A percentile compares a stretch with the other conserved stretches of the same genome.
Evolutionary conservation across 2,888 invertebrate genomes (phyloP).

Genomic region (Drosophila diplacantha): DNA sequence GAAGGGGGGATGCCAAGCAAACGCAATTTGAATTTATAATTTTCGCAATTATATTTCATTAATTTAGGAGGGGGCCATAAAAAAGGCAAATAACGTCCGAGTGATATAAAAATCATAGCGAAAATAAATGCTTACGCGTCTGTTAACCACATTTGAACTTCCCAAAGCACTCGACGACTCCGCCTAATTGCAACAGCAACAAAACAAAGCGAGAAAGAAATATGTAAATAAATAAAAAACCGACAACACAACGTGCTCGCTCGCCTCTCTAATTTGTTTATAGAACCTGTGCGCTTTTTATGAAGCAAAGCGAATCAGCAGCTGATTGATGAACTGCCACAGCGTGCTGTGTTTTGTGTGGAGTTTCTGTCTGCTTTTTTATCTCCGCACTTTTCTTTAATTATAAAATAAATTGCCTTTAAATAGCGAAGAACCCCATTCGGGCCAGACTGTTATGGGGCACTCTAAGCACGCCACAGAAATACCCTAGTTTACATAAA

Average conservation of each 20-base stretch:
- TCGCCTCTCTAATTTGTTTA: constrained; percentile 62
- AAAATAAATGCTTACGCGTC: constrained; percentile 66
- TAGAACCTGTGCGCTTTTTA: constrained; percentile 46
- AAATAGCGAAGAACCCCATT: constrained; percentile 50
- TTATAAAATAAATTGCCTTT: constrained; percentile 59
- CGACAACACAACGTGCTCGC: constrained; percentile 24
- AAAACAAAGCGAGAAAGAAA: constrained; percentile 2
- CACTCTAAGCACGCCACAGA: not conserved
- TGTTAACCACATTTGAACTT: constrained; percentile 41
- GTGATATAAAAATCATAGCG: constrained; percentile 63
- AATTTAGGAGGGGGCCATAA: constrained; percentile 49
- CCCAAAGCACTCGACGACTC: constrained; percentile 18
- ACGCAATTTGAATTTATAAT: constrained; percentile 69
- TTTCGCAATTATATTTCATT: constrained; percentile 69
- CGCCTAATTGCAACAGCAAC: constrained; percentile 50
- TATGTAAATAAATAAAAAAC: constrained; percentile 38
- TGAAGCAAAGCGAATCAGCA: constrained; percentile 43
- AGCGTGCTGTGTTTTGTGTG: constrained; percentile 8
- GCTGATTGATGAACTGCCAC: constrained; percentile 33
- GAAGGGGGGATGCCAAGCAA: constrained; percentile 30
- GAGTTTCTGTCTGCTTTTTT: not conserved
- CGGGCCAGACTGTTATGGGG: not conserved
- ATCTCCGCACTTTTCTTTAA: constrained; percentile 39
- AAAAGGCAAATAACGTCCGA: constrained; percentile 54
- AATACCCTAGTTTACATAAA: constrained; percentile 5